Conservation (phyloP, 2,113 vertebrate species). For the Gorilla gorilla region DNA sequence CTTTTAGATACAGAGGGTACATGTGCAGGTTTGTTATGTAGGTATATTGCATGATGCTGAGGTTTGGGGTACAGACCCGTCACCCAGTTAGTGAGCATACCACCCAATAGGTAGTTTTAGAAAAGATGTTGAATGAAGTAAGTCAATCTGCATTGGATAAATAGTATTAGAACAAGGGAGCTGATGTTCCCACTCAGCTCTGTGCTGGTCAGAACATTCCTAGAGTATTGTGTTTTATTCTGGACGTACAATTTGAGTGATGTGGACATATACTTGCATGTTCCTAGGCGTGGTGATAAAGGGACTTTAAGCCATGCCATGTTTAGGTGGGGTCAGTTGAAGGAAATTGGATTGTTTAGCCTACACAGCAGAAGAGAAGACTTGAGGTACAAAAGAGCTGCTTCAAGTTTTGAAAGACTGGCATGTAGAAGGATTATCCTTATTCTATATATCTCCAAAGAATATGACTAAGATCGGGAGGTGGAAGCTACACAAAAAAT, state of each 20-base stretch:
- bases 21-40: no score
- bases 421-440: not conserved
- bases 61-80: no score
- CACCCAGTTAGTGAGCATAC: no score
- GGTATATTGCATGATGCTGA: no score
- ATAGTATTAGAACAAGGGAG: not conserved
- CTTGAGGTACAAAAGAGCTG: not conserved
- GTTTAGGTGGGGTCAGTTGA: not conserved
- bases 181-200: not conserved
- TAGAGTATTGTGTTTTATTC: not conserved
- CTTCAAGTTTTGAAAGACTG: not conserved
- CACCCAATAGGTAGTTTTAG: not conserved
- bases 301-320: not conserved
- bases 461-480: not conserved
- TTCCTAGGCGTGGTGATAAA: not conserved
- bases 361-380: not conserved
- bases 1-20: no score
- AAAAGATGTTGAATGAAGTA: not conserved
- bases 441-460: not conserved
- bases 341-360: not conserved
- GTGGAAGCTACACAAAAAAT: not conserved
- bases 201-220: not conserved
- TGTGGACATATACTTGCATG: not conserved
- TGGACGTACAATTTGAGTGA: not conserved
- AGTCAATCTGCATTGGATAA: not conserved